phyloP scores from a whole-genome alignment of 2,888 invertebrate genomes.

The Alitta virens region DNA sequence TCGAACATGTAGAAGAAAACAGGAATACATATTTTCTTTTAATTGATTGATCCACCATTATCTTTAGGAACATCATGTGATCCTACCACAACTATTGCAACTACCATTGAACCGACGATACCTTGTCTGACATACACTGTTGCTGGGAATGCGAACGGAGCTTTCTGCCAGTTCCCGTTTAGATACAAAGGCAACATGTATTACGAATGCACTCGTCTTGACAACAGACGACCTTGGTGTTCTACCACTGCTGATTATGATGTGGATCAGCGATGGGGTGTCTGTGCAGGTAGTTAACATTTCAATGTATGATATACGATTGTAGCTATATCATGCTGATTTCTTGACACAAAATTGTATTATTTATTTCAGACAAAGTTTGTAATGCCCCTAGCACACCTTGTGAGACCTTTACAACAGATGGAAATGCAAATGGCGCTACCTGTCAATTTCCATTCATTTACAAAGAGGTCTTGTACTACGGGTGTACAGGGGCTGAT shows the following conservation, averaged over 20 bases:
- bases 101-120: not conserved
- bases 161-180: slow-evolving; percentile 13
- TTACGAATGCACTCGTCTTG: not conserved
- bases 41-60: not conserved
- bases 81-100: not conserved
- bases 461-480: not conserved
- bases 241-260: slow-evolving; percentile 14
- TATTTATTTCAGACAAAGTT: not conserved
- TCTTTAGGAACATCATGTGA: slow-evolving; percentile 1
- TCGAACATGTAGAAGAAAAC: no score
- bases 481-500: not conserved
- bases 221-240: slow-evolving; percentile 7
- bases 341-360: no score
- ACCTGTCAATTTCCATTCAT: not conserved
- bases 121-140: not conserved
- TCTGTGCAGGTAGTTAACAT: slow-evolving; percentile 1
- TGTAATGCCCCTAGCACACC: not conserved
- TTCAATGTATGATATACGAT: no score
- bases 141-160: slow-evolving; percentile 9
- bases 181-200: slow-evolving; percentile 1
- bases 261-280: slow-evolving; percentile 4
- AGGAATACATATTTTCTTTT: no score
- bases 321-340: no score
- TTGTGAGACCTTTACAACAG: not conserved
- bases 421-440: not conserved